Percentiles rank a stretch among this genome's conserved stretches.
Evolutionary conservation across 2,113 vertebrate genomes (phyloP).

Genomic region (Colius striatus): DNA sequence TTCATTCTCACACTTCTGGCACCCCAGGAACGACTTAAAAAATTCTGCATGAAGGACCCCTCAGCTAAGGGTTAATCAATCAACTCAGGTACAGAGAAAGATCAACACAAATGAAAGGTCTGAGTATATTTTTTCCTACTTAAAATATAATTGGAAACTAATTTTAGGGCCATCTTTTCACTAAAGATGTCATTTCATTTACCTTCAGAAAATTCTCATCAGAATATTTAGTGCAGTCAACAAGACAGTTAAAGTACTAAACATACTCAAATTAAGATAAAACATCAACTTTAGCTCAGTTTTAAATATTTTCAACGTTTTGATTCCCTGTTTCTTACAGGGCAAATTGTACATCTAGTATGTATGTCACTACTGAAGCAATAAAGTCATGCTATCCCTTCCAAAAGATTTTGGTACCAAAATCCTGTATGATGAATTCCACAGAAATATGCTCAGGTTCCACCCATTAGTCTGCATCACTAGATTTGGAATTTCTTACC

Average conservation of each 20-base stretch:
- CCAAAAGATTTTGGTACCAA: not conserved
- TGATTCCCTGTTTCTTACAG: not conserved
- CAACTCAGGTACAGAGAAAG: not conserved
- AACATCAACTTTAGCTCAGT: not conserved
- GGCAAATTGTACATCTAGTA: not conserved
- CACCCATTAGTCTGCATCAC: constrained; percentile 1
- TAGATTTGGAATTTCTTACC: constrained; percentile 20
- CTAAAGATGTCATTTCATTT: not conserved
- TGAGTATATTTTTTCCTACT: not conserved
- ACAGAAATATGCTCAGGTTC: constrained; percentile 14
- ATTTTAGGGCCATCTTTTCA: not conserved
- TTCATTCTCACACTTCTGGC: not conserved
- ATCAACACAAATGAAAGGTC: not conserved
- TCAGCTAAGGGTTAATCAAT: not conserved
- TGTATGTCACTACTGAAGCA: not conserved
- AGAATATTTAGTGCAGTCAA: not conserved
- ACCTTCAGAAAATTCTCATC: not conserved
- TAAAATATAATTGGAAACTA: not conserved
- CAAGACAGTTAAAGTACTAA: not conserved
- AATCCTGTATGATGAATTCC: not conserved
- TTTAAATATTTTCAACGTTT: not conserved
- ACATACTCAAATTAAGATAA: not conserved
- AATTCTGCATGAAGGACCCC: not conserved
- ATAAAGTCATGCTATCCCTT: not conserved
- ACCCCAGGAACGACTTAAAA: not conserved